These are phyloP conservation scores for Drosophila bocqueti DNA, from an alignment of 1,140 invertebrate species.

Conservation along the genomic window DNA sequence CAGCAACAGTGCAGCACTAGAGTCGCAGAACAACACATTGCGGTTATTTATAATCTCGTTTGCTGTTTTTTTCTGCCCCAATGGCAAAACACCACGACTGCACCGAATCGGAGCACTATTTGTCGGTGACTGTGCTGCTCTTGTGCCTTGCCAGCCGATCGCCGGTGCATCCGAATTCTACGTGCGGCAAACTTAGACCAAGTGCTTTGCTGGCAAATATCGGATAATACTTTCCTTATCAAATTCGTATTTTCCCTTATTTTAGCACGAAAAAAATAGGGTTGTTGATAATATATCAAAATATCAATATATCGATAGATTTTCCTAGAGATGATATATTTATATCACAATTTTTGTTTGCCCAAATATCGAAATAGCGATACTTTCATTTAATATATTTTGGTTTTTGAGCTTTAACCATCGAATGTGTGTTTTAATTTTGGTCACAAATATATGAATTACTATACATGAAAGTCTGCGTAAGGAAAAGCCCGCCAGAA, in stretches of 20 bases:
- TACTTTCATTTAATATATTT: no score
- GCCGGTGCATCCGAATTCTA: background rate
- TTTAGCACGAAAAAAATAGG: conserved; percentile 31
- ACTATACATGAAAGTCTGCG: no score
- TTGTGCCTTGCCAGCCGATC: background rate
- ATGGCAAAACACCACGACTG: conserved; percentile 79
- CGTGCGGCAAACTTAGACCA: background rate
- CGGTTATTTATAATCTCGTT: conserved; percentile 75
- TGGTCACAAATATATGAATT: no score
- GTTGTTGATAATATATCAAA: no score
- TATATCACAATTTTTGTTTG: no score
- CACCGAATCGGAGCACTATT: conserved; percentile 39
- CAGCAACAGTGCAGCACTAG: conserved; percentile 21
- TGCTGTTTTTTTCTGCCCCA: conserved; percentile 65
- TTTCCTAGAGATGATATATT: no score
- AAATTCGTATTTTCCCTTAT: conserved; percentile 19
- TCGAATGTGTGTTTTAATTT: no score
- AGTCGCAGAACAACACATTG: conserved; percentile 25
- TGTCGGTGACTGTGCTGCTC: conserved; percentile 14
- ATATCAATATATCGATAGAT: no score
- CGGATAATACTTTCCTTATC: conserved; percentile 22
- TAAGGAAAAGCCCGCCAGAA: no score
- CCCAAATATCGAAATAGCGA: no score
- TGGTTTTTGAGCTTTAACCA: no score
- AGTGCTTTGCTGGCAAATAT: conserved; percentile 28